These are phyloP conservation scores for Solenopsis fugax DNA, from an alignment of 1,140 invertebrate genomes.

Conservation along the genomic window DNA sequence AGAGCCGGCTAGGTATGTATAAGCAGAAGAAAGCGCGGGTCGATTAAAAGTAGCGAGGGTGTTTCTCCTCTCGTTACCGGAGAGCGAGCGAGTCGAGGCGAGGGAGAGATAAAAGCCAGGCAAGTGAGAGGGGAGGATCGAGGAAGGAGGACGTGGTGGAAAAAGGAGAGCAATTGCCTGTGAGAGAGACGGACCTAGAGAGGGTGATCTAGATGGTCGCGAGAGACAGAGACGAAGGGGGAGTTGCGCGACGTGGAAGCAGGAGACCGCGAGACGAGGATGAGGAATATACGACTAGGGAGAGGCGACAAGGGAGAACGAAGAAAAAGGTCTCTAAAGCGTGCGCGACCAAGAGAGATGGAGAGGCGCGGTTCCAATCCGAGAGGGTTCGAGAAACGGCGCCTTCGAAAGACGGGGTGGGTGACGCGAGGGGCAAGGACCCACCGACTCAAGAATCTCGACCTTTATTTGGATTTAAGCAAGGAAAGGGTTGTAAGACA, in stretches of 20 bases:
- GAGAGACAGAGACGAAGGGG: slow-evolving; percentile 67
- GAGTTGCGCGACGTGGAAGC: slow-evolving; percentile 57
- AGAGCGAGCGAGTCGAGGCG: slow-evolving; percentile 75
- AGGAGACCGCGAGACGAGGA: slow-evolving; percentile 60
- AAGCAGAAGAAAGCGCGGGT: slow-evolving; percentile 87
- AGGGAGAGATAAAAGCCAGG: slow-evolving; percentile 73
- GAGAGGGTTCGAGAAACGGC: slow-evolving; percentile 74
- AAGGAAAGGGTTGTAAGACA: slow-evolving; percentile 84
- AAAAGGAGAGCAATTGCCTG: slow-evolving; percentile 59
- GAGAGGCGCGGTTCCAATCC: slow-evolving; percentile 74
- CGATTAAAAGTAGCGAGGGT: slow-evolving; percentile 88
- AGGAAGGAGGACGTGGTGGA: slow-evolving; percentile 67
- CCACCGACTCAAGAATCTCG: slow-evolving; percentile 80
- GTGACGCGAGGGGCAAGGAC: slow-evolving; percentile 40
- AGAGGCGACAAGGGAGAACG: slow-evolving; percentile 56
- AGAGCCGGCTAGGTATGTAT: slow-evolving; percentile 83
- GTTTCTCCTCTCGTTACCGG: slow-evolving; percentile 87
- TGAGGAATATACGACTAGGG: slow-evolving; percentile 49
- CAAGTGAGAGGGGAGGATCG: slow-evolving; percentile 64
- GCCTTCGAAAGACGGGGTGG: slow-evolving; percentile 64
- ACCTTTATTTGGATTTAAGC: slow-evolving; percentile 85
- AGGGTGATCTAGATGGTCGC: slow-evolving; percentile 77
- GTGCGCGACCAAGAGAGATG: slow-evolving; percentile 69
- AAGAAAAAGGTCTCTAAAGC: slow-evolving; percentile 69
- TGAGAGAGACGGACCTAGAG: slow-evolving; percentile 73